These are phyloP conservation scores for Limnephilus lunatus DNA, from an alignment of 2,888 invertebrate species.

Conservation along the genomic window DNA sequence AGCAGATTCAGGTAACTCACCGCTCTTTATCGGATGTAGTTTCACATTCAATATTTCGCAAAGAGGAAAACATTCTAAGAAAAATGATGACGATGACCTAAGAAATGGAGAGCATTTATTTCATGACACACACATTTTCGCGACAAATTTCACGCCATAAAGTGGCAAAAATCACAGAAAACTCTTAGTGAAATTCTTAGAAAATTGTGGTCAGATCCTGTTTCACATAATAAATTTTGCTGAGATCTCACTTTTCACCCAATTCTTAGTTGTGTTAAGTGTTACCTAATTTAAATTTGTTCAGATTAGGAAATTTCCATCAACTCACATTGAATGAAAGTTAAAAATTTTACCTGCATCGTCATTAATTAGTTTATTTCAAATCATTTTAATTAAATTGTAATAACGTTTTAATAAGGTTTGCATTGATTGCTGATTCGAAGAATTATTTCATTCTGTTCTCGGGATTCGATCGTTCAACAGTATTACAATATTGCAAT, in stretches of 20 bases:
- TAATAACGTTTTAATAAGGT: too few species aligned
- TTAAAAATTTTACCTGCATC: not conserved
- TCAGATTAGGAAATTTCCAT: not conserved
- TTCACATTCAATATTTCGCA: too few species aligned
- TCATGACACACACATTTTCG: not conserved
- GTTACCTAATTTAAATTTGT: not conserved
- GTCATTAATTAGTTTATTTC: not conserved
- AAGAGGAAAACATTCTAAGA: not conserved
- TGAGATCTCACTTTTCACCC: not conserved
- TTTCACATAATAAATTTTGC: not conserved
- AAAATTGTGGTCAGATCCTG: not conserved
- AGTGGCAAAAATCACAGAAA: not conserved
- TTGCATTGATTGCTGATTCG: too few species aligned
- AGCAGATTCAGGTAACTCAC: too few species aligned
- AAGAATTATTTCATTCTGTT: too few species aligned
- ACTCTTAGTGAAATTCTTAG: not conserved
- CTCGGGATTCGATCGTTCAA: too few species aligned
- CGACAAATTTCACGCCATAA: not conserved
- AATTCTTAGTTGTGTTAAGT: not conserved
- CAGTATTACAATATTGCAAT: too few species aligned
- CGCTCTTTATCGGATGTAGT: too few species aligned
- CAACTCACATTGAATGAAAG: too few species aligned
- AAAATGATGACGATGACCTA: too few species aligned
- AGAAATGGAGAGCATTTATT: not conserved
- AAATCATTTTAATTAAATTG: too few species aligned